Evolutionary conservation across 2,113 vertebrate genomes (phyloP), one percentile per base, ranked within the genome.

Genomic region (Gnathonemus longibarbis): DNA sequence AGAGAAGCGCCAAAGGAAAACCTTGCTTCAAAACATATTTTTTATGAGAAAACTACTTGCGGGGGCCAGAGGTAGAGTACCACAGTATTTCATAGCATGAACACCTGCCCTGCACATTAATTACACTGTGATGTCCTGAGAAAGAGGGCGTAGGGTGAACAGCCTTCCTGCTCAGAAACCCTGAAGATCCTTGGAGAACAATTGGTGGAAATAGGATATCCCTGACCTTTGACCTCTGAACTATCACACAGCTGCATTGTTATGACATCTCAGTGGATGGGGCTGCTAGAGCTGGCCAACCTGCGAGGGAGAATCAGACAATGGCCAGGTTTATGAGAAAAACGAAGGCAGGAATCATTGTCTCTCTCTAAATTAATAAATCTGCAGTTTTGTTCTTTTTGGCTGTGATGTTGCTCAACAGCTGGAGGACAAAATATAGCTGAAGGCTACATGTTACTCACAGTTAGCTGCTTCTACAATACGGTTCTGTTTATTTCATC

Each of bases 161-260:
- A 66, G 84, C 42, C 35, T 50, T 90, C 58, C 84, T 89, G 88
- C 90, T 88, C 90, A 77, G 5, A 89, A 91, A 91, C 91, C 92
- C 91, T 90, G 93, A 92, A 94, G 92, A 92, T 87, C 90, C 88
- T 88, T 84, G 35, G 83, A 91, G 86, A 94, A 95, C 93, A 96
- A 95, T 94, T 86, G 92, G 9, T 92, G 94, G 93, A 95, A 93
- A 94, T 93, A 83, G 91, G 90, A 93, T 90, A 92, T 91, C 91
- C 90, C 10, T 93, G 91, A 93, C 84, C 93, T 93, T 92, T 91
- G 87, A 42, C 52, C 48, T 8, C 58, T 91, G 77, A 84, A 42
- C 45, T 90, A 89, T 49, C 48, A 24, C 77, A 17, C 90, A 92
- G 92, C 92, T 92, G 88, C 3, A 58, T 88, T 42, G 89, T 88